These are phyloP conservation scores for Danio kyathit DNA, from an alignment of 2,797 vertebrate species.

Conservation along the genomic window DNA sequence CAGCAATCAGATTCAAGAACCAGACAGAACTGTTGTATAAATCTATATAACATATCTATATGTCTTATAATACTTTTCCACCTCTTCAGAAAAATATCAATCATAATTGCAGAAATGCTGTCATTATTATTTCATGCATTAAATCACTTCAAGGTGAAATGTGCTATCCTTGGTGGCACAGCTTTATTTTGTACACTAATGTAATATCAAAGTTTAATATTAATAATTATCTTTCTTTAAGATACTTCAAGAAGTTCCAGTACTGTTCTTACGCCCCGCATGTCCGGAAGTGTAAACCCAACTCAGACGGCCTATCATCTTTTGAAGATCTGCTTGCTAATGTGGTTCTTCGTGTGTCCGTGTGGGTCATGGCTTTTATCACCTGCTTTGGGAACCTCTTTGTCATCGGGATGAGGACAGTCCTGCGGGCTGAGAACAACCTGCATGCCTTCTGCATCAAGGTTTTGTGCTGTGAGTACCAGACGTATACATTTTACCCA, in stretches of 20 bases:
- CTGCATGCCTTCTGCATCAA: conserved; percentile 86
- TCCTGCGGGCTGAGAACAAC: conserved; percentile 86
- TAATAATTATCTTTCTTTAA: conserved; percentile 53
- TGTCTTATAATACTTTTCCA: too few relatives aligned
- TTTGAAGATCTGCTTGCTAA: conserved; percentile 88
- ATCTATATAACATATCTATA: too few relatives aligned
- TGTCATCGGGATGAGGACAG: conserved; percentile 87
- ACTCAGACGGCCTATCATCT: conserved; percentile 87
- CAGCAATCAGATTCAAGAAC: too few relatives aligned
- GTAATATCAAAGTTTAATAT: too few relatives aligned
- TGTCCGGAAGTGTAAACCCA: conserved; percentile 85
- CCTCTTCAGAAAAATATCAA: too few relatives aligned
- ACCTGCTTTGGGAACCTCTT: conserved; percentile 89
- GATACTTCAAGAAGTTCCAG: conserved; percentile 88
- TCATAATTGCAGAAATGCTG: too few relatives aligned
- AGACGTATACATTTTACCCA: not conserved
- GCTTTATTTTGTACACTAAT: too few relatives aligned
- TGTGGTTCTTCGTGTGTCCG: conserved; percentile 83
- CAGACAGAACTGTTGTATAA: too few relatives aligned
- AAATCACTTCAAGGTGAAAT: too few relatives aligned
- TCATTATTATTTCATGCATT: too few relatives aligned
- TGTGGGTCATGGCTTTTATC: conserved; percentile 89
- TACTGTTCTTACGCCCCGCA: conserved; percentile 88
- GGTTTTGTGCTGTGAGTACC: conserved; percentile 87
- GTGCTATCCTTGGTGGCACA: too few relatives aligned